Evolutionary conservation across 2,888 invertebrate genomes (phyloP).

Genomic region (Tridacna gigas): DNA sequence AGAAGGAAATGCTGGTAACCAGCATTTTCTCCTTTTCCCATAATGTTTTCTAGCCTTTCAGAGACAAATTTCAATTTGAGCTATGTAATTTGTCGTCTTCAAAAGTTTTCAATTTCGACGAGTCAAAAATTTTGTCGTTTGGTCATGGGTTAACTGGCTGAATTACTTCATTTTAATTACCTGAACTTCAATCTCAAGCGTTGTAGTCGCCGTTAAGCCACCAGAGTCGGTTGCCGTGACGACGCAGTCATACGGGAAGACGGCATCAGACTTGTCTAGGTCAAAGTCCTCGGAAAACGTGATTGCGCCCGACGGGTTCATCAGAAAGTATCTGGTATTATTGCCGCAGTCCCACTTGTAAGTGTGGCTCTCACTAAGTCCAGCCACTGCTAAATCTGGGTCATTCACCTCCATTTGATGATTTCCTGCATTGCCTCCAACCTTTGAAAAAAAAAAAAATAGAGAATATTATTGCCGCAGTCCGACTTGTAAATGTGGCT

Average conservation of each 20-base stretch:
- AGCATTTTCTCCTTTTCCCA: no score
- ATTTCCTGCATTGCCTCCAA: constrained; percentile 37
- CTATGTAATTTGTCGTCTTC: no score
- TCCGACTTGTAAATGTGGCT: constrained; percentile 44
- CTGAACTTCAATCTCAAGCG: constrained; percentile 54
- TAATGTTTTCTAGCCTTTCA: no score
- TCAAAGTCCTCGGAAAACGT: constrained; percentile 56
- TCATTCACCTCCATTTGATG: constrained; percentile 39
- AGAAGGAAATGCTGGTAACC: no score
- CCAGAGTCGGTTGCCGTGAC: constrained; percentile 59
- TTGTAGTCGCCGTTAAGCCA: constrained; percentile 56
- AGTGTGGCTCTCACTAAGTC: constrained; percentile 21
- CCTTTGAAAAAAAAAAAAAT: no score
- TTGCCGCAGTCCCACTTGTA: constrained; percentile 53
- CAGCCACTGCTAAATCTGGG: constrained; percentile 40
- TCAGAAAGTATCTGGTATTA: constrained; percentile 45
- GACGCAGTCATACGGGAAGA: constrained; percentile 45
- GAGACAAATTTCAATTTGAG: no score
- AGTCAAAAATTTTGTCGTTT: no score
- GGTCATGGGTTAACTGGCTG: no score
- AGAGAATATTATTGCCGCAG: constrained; percentile 40
- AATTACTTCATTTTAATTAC: constrained; percentile 10
- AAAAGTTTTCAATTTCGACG: no score
- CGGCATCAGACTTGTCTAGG: constrained; percentile 48
- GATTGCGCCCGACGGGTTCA: constrained; percentile 40